These are phyloP conservation scores for Campopleginae sp. DNA, from an alignment of 2,888 invertebrate species.

Conservation along the genomic window DNA sequence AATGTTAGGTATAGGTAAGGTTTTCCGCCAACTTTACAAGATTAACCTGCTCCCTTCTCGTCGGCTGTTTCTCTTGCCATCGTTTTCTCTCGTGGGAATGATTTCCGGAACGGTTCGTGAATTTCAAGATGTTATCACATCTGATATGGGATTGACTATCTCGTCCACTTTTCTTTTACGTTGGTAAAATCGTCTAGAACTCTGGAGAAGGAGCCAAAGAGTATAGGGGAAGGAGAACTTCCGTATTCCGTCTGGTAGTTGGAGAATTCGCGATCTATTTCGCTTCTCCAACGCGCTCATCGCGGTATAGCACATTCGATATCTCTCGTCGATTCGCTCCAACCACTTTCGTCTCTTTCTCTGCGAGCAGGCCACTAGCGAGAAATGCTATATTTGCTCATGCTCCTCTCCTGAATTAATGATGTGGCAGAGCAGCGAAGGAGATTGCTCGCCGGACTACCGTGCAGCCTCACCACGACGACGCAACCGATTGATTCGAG, in stretches of 20 bases:
- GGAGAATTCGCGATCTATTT: constrained; percentile 55
- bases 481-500: constrained; percentile 65
- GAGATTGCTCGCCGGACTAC: constrained; percentile 65
- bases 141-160: constrained; percentile 66
- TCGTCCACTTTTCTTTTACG: constrained; percentile 43
- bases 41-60: constrained; percentile 38
- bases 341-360: constrained; percentile 32
- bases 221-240: constrained; percentile 43
- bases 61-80: constrained; percentile 16
- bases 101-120: constrained; percentile 68
- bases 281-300: constrained; percentile 35
- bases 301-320: constrained; percentile 5
- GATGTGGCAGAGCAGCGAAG: constrained; percentile 64
- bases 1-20: neutral
- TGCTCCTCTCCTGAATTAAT: constrained; percentile 68
- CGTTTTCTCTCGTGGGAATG: constrained; percentile 49
- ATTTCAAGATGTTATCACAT: constrained; percentile 70
- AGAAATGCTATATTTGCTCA: constrained; percentile 64
- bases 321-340: constrained; percentile 57
- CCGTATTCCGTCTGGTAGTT: constrained; percentile 67
- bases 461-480: constrained; percentile 45
- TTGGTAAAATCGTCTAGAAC: constrained; percentile 18
- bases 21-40: constrained; percentile 35
- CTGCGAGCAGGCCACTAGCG: neutral
- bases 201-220: neutral